Conservation (phyloP, 2,888 invertebrate genomes). For the Ceramica pisi region DNA sequence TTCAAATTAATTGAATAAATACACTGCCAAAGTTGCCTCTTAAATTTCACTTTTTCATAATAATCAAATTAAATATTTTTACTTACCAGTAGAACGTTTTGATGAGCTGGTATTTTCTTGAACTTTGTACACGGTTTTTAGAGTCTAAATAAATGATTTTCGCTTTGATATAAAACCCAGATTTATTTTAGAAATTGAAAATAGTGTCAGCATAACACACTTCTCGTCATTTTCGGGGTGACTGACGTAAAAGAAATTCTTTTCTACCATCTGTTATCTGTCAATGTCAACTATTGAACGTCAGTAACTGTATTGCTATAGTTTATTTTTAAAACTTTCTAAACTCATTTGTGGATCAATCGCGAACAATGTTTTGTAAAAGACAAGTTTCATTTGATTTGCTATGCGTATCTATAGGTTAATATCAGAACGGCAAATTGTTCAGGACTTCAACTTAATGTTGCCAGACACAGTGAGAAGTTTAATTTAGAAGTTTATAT, state of each 20-base stretch:
- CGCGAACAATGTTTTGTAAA: too few relatives aligned
- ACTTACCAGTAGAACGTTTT: constrained; percentile 65
- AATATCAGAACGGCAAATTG: background rate
- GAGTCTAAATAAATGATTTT: constrained; percentile 58
- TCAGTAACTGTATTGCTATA: constrained; percentile 26
- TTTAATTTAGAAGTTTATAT: background rate
- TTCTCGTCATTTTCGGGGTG: constrained; percentile 81
- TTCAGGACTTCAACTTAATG: background rate
- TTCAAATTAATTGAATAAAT: constrained; percentile 74
- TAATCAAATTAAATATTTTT: constrained; percentile 42
- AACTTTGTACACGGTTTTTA: constrained; percentile 45
- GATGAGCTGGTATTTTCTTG: constrained; percentile 29
- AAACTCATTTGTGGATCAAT: too few relatives aligned
- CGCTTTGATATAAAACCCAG: constrained; percentile 67
- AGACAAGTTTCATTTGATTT: too few relatives aligned
- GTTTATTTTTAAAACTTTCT: background rate
- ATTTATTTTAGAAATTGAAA: constrained; percentile 64
- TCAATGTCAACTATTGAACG: constrained; percentile 40
- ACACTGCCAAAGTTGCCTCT: constrained; percentile 48
- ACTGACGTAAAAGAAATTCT: constrained; percentile 56
- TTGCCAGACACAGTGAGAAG: background rate
- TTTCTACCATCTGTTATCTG: constrained; percentile 52
- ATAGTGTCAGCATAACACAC: constrained; percentile 75
- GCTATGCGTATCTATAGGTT: too few relatives aligned
- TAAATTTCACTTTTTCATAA: constrained; percentile 63